Evolutionary conservation across 1,140 invertebrate genomes (phyloP), one percentile per base, ranked within the genome.

Genomic region (Drosophila mauritiana): DNA sequence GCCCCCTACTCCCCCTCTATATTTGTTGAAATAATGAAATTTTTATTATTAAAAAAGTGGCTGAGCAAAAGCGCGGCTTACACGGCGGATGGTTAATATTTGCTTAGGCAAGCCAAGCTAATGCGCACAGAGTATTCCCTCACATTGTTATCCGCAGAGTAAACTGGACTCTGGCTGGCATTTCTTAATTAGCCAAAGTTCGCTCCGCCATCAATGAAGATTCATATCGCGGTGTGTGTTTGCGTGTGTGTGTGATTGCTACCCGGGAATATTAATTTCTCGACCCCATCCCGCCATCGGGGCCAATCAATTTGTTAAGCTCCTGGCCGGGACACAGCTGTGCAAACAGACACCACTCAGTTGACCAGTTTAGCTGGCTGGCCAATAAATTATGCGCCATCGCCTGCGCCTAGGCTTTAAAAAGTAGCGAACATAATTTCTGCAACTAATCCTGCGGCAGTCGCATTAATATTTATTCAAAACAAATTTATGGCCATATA

Each of bases 401-500:
- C 52, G 74, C 73, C 72, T 57, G 59, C 55, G 73, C 40, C 34
- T 53, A 40, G 81, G 80, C 83, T 82, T 86, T 82, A 63, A 64
- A 69, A 45, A 57, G 36, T 36, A 58, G n/a, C 67, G 70, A 85
- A 88, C 83, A 86, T 86, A 82, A 86, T 86, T 85, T 86, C 69
- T 88, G 83, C 83, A 78, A 84, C 78, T 86, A 86, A 86, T 82
- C 82, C 82, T 59, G 83, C 78, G 83, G 79, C 79, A 58, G 64
- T 54, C 75, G 61, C 69, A 88, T 88, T 86, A 82, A 86, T 86
- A 88, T 88, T 70, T 86, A 88, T 86, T 72, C 73, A 86, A 88
- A 86, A 86, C 76, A 78, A 88, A 88, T 88, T 86, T 82, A 86
- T 88, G 82, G 82, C 37, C 40, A 88, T 64, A 82, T 76, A 88